phyloP scores from a whole-genome alignment of 2,113 vertebrate species.

The Leucoraja erinaceus region DNA sequence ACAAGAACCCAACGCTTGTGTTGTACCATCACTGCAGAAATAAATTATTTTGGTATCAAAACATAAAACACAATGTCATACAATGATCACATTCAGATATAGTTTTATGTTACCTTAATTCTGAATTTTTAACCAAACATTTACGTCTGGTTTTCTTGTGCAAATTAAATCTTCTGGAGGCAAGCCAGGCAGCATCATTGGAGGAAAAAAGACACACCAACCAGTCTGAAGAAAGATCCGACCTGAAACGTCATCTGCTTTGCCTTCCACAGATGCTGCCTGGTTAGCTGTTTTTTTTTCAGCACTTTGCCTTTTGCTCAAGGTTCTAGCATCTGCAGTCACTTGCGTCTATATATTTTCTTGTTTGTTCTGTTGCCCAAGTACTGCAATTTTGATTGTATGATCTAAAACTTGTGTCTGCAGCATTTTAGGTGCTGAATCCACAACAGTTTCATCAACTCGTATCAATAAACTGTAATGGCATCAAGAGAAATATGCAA shows the following conservation, averaged over 20 bases:
- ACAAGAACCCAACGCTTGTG: conserved; percentile 79
- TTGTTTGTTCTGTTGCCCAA: not conserved
- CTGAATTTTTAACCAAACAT: not conserved
- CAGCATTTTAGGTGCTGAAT: too few relatives aligned
- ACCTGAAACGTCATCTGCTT: not conserved
- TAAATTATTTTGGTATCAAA: not conserved
- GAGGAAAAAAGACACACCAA: too few relatives aligned
- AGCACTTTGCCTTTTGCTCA: too few relatives aligned
- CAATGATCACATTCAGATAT: not conserved
- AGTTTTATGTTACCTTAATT: not conserved
- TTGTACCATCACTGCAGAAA: conserved; percentile 72
- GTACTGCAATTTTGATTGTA: not conserved
- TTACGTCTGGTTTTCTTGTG: not conserved
- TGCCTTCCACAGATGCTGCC: not conserved
- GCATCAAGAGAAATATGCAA: not conserved
- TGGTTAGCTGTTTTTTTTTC: too few relatives aligned
- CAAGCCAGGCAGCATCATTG: too few relatives aligned
- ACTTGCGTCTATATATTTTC: too few relatives aligned
- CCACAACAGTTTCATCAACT: too few relatives aligned
- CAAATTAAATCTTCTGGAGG: too few relatives aligned
- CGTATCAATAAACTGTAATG: too few relatives aligned
- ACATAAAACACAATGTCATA: conserved; percentile 38
- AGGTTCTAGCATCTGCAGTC: too few relatives aligned
- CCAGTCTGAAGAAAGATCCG: too few relatives aligned
- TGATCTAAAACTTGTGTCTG: too few relatives aligned